Evolutionary conservation across 1,140 invertebrate genomes (phyloP).

Genomic region (Diabrotica undecimpunctata): DNA sequence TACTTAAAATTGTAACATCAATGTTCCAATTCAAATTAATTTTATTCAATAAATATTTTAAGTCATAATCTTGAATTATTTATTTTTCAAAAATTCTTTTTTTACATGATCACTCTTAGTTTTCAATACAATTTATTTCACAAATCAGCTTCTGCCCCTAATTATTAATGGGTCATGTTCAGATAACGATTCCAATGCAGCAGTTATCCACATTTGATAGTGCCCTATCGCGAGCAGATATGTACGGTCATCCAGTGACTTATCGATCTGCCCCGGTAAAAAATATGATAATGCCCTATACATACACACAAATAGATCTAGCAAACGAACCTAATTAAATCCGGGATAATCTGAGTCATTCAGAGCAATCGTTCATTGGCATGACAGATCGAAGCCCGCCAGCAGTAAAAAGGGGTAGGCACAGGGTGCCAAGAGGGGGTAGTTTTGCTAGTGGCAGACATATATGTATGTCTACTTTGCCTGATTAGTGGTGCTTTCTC

Average conservation of each 20-base stretch:
- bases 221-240: too few relatives aligned
- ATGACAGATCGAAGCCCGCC: background rate
- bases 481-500: background rate
- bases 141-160: too few relatives aligned
- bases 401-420: background rate
- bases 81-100: too few relatives aligned
- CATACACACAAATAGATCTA: background rate
- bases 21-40: too few relatives aligned
- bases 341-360: background rate
- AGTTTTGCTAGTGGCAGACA: constrained; percentile 1
- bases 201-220: too few relatives aligned
- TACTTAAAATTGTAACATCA: too few relatives aligned
- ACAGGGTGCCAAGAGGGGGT: background rate
- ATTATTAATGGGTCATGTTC: too few relatives aligned
- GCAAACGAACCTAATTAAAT: constrained; percentile 2
- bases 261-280: background rate
- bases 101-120: too few relatives aligned
- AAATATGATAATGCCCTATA: background rate
- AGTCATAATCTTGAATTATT: too few relatives aligned
- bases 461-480: background rate
- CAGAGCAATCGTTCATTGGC: background rate
- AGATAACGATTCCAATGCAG: too few relatives aligned
- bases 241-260: background rate
- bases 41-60: too few relatives aligned
- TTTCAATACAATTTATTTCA: too few relatives aligned